Evolutionary conservation across 2,797 vertebrate species (phyloP), one percentile per base, ranked within the genome.

Genomic region (Lerista edwardsae): DNA sequence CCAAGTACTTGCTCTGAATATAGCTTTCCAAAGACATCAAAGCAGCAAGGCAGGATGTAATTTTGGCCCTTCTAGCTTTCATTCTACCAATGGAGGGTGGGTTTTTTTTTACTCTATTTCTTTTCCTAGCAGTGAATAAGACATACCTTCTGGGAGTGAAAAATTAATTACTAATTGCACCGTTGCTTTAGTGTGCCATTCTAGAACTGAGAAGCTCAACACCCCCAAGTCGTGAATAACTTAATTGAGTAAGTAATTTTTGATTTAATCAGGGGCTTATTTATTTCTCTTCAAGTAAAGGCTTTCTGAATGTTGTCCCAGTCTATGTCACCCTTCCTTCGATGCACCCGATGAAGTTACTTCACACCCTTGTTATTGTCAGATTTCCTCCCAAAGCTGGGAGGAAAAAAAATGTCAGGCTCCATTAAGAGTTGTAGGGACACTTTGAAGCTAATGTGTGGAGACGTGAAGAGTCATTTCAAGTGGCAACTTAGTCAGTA

Each of bases 81-180:
- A 88, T 79, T 83, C 79, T 69, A 68, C 44, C 57, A 87, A 47
- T 6, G 36, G 44, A 55, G 15, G n/a, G n/a, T n/a, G n/a, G n/a
- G n/a, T n/a, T 34, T 55, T 23, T 82, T 57, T 75, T 21, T 29
- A 47, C 15, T 36, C 1, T 3, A n/a, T 10, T 31, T 62, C 80
- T 79, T 91, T 59, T 87, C 47, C 51, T 90, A 84, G 87, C 87
- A 44, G 31, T 21, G 75, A 82, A 77, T 41, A 86, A 94, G 90
- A 87, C 82, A 91, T 91, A 91, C 86, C 88, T 93, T 89, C 78
- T 34, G 0, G 74, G 91, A 93, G 75, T 85, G 44, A 92, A 88
- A 95, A 87, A 94, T 92, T 93, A 94, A 92, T 92, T 90, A 84
- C 90, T 95, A 95, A 95, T 94, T 94, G 92, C 87, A 94, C 75